Evolutionary conservation across 2,797 vertebrate genomes (phyloP).

Genomic region (Mormyrops boulengeri): DNA sequence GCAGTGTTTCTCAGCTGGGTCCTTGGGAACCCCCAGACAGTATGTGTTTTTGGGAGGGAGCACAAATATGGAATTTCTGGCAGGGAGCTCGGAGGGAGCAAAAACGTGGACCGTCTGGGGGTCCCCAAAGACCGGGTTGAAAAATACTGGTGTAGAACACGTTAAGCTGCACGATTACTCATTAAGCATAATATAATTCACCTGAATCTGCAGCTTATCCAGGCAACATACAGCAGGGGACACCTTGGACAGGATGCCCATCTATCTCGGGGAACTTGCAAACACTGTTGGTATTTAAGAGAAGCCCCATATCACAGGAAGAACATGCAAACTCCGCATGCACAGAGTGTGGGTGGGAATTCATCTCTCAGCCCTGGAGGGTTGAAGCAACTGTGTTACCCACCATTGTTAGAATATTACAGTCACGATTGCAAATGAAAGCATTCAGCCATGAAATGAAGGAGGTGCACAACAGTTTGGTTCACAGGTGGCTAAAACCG

Average conservation of each 20-base stretch:
- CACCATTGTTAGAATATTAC: neutral
- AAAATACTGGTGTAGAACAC: neutral
- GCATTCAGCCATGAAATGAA: neutral
- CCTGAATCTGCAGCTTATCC: neutral
- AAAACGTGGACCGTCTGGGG: neutral
- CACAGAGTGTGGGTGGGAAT: neutral
- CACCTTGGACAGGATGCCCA: neutral
- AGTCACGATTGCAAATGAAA: neutral
- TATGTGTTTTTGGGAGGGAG: neutral
- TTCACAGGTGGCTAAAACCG: neutral
- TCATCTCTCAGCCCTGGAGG: neutral
- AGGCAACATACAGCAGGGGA: neutral
- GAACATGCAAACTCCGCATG: neutral
- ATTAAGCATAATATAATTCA: neutral
- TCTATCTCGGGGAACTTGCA: neutral
- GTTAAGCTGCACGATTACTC: neutral
- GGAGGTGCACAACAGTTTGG: neutral
- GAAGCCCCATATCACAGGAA: neutral
- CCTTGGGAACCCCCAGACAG: neutral
- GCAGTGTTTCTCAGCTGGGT: neutral
- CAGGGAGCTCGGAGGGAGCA: neutral
- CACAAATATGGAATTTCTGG: neutral
- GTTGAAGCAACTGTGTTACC: neutral
- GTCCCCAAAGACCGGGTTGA: neutral
- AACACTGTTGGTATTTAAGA: neutral